Evolutionary conservation across 2,888 invertebrate genomes (phyloP), one percentile per base, ranked within the genome.

Genomic region (Oegoconia quadripuncta): DNA sequence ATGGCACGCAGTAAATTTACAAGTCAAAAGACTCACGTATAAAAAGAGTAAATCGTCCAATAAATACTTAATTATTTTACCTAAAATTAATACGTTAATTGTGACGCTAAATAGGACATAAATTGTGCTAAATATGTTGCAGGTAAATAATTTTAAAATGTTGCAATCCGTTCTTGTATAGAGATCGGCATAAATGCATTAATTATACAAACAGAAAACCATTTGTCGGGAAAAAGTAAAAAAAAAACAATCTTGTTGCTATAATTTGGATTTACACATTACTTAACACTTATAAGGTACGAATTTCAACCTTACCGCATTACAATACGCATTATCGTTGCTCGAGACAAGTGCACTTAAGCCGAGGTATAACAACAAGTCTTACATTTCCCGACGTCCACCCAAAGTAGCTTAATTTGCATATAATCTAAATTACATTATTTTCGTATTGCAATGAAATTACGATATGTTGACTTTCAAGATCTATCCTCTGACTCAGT

Each of bases 301-400:
- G 9, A 56, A 45, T 51, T 45, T 54, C 31, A 45, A 48, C 44
- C 49, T 47, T 55, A 56, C 36, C 26, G 26, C 35, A 22, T 39
- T 49, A 49, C 33, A 34, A 46, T 53, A 62, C 53, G 45, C 46
- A 50, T 57, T 54, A 60, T 66, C 64, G 67, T 71, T 67, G 68
- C 59, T 57, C 48, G 51, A 39, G 37, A 40, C 48, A 61, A 69
- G 69, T 67, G 69, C 69, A 70, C 69, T 71, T 54, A 35, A 45
- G 47, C 42, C 43, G 50, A 49, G 50, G 49, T 51, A 50, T 45
- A 28, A 17, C 38, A 42, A 43, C 42, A 36, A 52, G 49, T 48
- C 50, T 47, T 43, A 50, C 47, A 46, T 50, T 52, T 52, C 44
- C 50, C 34, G 34, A 33, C 11, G 25, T 11, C 42, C 34, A 38